These are phyloP conservation scores for Harpagoxenus sublaevis DNA, from an alignment of 2,888 invertebrate genomes.

Conservation along the genomic window DNA sequence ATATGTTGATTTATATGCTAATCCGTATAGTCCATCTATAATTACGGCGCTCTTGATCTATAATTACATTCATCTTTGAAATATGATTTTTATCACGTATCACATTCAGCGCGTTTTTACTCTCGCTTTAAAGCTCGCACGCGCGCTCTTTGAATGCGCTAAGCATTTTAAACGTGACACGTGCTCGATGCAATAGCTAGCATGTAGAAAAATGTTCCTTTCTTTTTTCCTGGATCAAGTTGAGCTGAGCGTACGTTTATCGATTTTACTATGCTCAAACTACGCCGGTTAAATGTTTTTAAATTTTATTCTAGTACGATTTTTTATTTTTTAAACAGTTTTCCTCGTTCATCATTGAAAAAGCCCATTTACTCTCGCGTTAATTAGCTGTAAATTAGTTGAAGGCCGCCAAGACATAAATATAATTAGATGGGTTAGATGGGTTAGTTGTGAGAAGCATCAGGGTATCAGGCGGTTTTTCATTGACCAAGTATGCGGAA, in stretches of 20 bases:
- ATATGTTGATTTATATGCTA: constrained; percentile 53
- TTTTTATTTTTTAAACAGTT: not conserved
- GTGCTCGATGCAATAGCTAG: not conserved
- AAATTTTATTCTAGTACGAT: not conserved
- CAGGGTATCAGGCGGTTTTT: constrained; percentile 55
- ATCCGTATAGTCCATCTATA: constrained; percentile 28
- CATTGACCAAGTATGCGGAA: constrained; percentile 71
- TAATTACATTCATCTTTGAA: constrained; percentile 43
- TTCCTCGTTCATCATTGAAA: not conserved
- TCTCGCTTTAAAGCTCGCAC: not conserved
- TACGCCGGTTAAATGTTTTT: not conserved
- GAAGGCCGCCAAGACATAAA: not conserved
- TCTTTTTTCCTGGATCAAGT: not conserved
- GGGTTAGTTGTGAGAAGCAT: constrained; percentile 62
- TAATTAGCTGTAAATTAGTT: not conserved
- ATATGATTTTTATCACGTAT: constrained; percentile 18
- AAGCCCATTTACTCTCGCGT: not conserved
- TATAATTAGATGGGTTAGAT: constrained; percentile 62
- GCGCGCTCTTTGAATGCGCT: constrained; percentile 29
- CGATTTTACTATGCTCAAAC: not conserved
- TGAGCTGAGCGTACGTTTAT: not conserved
- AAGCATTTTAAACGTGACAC: constrained; percentile 22
- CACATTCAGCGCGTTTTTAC: not conserved
- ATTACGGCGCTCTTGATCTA: constrained; percentile 34
- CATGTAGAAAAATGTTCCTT: not conserved